Base-by-base conservation (phyloP, 2,113 vertebrate genomes). In the Centropristis striata region DNA sequence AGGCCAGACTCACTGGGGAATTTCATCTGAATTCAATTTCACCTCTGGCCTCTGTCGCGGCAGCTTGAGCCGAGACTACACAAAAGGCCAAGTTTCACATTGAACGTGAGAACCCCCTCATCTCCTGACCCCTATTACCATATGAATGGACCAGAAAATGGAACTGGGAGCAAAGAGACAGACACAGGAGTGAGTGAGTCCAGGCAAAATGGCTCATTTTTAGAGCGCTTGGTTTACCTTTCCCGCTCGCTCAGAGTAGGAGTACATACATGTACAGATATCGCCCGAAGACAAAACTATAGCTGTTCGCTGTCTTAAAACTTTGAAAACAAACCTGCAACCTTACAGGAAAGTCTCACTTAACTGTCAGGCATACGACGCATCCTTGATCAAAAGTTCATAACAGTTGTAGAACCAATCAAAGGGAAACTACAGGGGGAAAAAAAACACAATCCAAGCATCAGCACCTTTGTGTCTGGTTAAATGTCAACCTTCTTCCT, bases 81-180 rank as follows among this genome's bases (percentile, higher is more conserved):
- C 96, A 98, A 98, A 91, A 96, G 95, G 92, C 95, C 93, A 92
- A 94, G 94, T 93, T 95, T 96, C 95, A 94, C 96, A 95, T 95
- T 94, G 93, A 97, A 97, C 93, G 95, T 97, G 97, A 98, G 97
- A 98, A 97, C 95, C 92, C 93, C 94, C 95, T 97, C 97, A 95
- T 97, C 96, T 95, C 91, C 96, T 98, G 97, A 97, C 97, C 97
- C 88, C 92, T 88, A 96, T 98, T 97, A 96, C 92, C 96, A 98
- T 97, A 95, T 97, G 95, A 98, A 98, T 96, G 74, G 91, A 89
- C 88, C 86, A 89, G 93, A 96, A 96, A 96, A 96, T 84, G 79
- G 77, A 88, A 85, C 53, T 55, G 84, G 73, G 84, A 76, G 79
- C 73, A 60, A 51, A 80, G 66, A 84, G 60, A 55, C 72, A 82